phyloP scores from a whole-genome alignment of 2,113 vertebrate species.

The Nibea coibor region DNA sequence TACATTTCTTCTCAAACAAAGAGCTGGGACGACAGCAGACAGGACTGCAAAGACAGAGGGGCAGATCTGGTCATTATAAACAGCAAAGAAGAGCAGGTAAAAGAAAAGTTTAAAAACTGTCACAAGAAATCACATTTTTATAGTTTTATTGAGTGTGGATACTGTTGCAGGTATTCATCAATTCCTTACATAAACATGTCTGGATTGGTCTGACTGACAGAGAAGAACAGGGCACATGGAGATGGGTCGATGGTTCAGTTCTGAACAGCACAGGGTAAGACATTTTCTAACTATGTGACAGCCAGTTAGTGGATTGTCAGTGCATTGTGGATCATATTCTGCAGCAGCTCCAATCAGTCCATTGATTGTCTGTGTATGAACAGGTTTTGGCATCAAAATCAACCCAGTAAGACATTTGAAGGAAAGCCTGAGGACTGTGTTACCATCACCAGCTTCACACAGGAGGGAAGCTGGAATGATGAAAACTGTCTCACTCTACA shows the following conservation, averaged over 20 bases:
- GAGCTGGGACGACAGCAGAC: not conserved
- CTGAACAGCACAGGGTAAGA: not conserved
- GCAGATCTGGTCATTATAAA: constrained; percentile 1
- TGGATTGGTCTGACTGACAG: too few relatives aligned
- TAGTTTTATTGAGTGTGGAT: too few relatives aligned
- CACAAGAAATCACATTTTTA: too few relatives aligned
- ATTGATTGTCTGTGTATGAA: not conserved
- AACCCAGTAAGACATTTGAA: not conserved
- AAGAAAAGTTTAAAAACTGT: not conserved
- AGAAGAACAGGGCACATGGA: too few relatives aligned
- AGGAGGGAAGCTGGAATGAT: not conserved
- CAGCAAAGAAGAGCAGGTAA: constrained; percentile 2
- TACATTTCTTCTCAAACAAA: not conserved
- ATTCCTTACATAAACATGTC: too few relatives aligned
- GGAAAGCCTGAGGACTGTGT: not conserved
- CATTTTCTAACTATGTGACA: not conserved
- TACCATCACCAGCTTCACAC: too few relatives aligned
- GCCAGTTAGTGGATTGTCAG: not conserved
- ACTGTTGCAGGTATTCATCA: too few relatives aligned
- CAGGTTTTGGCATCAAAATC: not conserved
- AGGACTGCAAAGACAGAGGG: constrained; percentile 1
- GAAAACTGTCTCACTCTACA: fast-evolving
- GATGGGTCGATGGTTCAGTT: not conserved
- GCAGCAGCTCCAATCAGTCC: not conserved
- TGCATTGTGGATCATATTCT: not conserved